Conservation (phyloP, 2,888 invertebrate genomes). For the Morinoia aosen region DNA sequence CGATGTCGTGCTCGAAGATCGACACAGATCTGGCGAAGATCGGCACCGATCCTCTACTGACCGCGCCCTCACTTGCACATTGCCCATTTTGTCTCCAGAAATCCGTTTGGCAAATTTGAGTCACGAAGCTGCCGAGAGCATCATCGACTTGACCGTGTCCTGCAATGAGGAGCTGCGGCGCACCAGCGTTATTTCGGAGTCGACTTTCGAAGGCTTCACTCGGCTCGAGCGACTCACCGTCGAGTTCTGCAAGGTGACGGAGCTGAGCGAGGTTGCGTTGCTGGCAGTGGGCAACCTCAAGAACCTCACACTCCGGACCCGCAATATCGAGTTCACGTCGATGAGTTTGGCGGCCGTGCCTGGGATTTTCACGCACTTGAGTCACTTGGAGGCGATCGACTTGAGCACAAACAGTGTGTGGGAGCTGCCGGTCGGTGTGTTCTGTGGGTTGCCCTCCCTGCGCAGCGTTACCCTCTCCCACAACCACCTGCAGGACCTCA, state of each 20-base stretch:
- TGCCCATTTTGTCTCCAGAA: constrained; percentile 30
- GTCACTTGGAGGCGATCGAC: constrained; percentile 84
- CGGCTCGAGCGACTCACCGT: constrained; percentile 81
- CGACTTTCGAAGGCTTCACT: constrained; percentile 73
- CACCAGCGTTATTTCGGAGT: constrained; percentile 79
- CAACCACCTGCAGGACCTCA: constrained; percentile 84
- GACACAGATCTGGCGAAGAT: constrained; percentile 45
- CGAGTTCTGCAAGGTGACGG: constrained; percentile 85
- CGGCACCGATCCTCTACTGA: constrained; percentile 23
- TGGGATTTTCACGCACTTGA: constrained; percentile 82
- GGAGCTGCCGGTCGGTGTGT: constrained; percentile 80
- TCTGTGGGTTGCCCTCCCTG: constrained; percentile 80
- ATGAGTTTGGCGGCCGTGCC: constrained; percentile 83
- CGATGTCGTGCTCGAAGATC: constrained; percentile 3
- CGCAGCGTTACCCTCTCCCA: constrained; percentile 81
- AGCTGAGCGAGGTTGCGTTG: constrained; percentile 81
- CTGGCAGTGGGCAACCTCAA: constrained; percentile 79
- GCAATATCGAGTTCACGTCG: constrained; percentile 85
- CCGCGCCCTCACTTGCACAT: constrained; percentile 52
- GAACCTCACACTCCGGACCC: constrained; percentile 80
- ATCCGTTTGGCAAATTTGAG: constrained; percentile 58
- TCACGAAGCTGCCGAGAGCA: constrained; percentile 55
- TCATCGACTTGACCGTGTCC: constrained; percentile 69
- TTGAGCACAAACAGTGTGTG: constrained; percentile 87
- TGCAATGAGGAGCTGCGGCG: constrained; percentile 85